Evolutionary conservation across 1,140 invertebrate genomes (phyloP).

Genomic region (Chrysoperla carnea): DNA sequence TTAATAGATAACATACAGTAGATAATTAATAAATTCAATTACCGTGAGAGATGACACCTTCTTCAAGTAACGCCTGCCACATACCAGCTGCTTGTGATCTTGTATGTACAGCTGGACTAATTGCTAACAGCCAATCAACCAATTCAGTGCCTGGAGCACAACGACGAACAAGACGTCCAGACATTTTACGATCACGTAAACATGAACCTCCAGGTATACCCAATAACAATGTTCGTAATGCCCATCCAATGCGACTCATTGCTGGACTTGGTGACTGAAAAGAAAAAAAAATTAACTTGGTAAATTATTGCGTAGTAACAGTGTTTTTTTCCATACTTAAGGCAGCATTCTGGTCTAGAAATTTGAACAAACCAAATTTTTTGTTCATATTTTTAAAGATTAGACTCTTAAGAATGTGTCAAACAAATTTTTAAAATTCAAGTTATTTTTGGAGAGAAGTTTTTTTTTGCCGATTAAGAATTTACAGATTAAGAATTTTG

Average conservation of each 20-base stretch:
- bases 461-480: too few species aligned
- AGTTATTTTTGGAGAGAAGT: too few species aligned
- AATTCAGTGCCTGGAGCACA: slow-evolving; percentile 48
- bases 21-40: slow-evolving; percentile 11
- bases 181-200: slow-evolving; percentile 36
- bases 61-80: slow-evolving; percentile 73
- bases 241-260: slow-evolving; percentile 46
- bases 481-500: too few species aligned
- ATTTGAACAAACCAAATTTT: too few species aligned
- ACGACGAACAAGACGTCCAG: slow-evolving; percentile 33
- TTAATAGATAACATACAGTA: not conserved
- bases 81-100: slow-evolving; percentile 58
- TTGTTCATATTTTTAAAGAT: too few species aligned
- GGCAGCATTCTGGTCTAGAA: too few species aligned
- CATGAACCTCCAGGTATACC: slow-evolving; percentile 33
- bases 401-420: too few species aligned
- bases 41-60: slow-evolving; percentile 65
- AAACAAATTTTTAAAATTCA: too few species aligned
- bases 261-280: slow-evolving; percentile 33
- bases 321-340: too few species aligned
- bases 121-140: slow-evolving; percentile 56
- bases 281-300: slow-evolving; percentile 15
- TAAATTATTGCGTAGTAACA: not conserved
- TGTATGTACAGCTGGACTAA: slow-evolving; percentile 33
- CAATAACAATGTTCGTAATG: slow-evolving; percentile 48